Base-by-base conservation (phyloP, 2,797 vertebrate genomes). In the Brachymystax lenok region DNA sequence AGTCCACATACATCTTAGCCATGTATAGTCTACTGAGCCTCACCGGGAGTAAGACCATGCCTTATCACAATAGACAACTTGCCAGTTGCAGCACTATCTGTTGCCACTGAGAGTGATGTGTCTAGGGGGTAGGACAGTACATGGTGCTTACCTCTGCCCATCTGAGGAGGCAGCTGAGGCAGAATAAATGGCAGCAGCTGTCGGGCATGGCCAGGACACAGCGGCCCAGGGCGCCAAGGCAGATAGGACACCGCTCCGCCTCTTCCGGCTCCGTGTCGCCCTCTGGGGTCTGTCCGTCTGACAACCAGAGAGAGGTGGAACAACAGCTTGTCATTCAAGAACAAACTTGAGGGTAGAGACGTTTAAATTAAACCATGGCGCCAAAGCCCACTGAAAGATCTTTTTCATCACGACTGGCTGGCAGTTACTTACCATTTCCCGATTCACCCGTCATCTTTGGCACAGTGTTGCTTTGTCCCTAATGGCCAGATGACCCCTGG, bases 141-240 rank as follows among this genome's bases (percentile, higher is more conserved):
- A 61, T 61, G 59, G 59, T 8, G 64, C 66, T 68, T 91, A 99
- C 98, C 96, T 99, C 95, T 78, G 97, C 96, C 98, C 98, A 99
- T 12, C 95, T 97, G 83, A 99, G 94, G 85, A 99, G 97, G 84
- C 98, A 99, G 85, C 93, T 84, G 81, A 98, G 91, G 90, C 98
- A 99, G 93, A 98, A 99, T 86, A 95, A 88, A 69, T 99, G 98
- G 89, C 89, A 95, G 93, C 98, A 99, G 90, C 91, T 95, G 91
- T 98, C 96, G 5, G 97, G 97, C 90, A 97, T 94, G 79, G 95
- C 98, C 54, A 95, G 89, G 85, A 98, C 96, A 35, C 94, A 91
- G 28, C 93, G 91, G 14, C 92, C 90, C 79, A 96, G 92, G 79
- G 92, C 88, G 73, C 94, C 96, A 86, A 99, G 93, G 88, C 98